A percentile compares a stretch with the other conserved stretches of the same genome.
Conservation (phyloP, 2,888 invertebrate species). For the Tetropium fuscum region DNA sequence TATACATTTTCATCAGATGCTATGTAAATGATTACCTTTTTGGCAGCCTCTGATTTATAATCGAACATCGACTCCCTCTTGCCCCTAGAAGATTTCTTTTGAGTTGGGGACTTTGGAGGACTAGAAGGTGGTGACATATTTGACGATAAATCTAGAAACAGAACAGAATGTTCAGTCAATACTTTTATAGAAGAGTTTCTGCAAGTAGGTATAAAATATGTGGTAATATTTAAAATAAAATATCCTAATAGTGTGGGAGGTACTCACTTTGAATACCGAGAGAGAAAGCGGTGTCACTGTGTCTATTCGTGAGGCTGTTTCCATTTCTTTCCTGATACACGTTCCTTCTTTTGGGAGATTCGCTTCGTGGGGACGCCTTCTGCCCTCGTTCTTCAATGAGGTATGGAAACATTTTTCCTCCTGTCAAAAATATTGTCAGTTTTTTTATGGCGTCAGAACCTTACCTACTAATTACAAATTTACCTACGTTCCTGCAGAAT, state of each 20-base stretch:
- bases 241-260: too few relatives aligned
- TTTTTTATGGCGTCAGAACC: constrained; percentile 31
- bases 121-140: constrained; percentile 46
- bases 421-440: constrained; percentile 53
- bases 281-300: constrained; percentile 33
- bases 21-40: constrained; percentile 70
- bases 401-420: constrained; percentile 59
- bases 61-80: constrained; percentile 53
- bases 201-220: too few relatives aligned
- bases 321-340: constrained; percentile 31
- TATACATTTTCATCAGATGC: too few relatives aligned
- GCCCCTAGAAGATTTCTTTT: constrained; percentile 40
- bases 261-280: constrained; percentile 48
- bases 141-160: constrained; percentile 38
- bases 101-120: constrained; percentile 50
- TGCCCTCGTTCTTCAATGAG: constrained; percentile 51
- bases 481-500: neutral
- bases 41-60: constrained; percentile 65
- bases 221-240: neutral
- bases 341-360: constrained; percentile 40
- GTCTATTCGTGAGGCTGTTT: constrained; percentile 33
- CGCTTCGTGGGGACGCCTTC: constrained; percentile 42
- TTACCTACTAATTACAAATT: neutral
- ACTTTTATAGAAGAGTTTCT: too few relatives aligned
- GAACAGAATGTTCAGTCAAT: too few relatives aligned